These are phyloP conservation scores for Acestrorhynchus altus DNA, from an alignment of 2,797 vertebrate species.

Conservation along the genomic window DNA sequence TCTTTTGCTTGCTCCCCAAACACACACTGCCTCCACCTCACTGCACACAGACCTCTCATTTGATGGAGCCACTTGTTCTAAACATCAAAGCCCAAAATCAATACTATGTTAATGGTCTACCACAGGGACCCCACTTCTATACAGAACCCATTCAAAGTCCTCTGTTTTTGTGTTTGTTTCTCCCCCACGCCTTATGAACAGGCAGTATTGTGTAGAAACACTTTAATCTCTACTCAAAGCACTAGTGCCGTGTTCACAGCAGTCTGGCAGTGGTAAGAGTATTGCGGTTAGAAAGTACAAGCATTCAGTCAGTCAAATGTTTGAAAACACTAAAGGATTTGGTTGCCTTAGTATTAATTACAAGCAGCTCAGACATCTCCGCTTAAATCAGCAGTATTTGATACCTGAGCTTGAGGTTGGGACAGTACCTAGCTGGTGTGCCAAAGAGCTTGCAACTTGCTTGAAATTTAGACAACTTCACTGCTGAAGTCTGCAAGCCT, in stretches of 20 bases:
- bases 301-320: conserved; percentile 13
- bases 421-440: not conserved
- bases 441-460: not conserved
- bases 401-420: conserved; percentile 8
- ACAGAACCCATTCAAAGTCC: conserved; percentile 31
- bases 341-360: not conserved
- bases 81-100: conserved; percentile 51
- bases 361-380: conserved; percentile 6
- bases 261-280: conserved; percentile 1
- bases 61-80: conserved; percentile 27
- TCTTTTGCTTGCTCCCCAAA: not conserved
- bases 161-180: not conserved
- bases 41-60: conserved; percentile 10
- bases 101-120: conserved; percentile 54
- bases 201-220: conserved; percentile 12
- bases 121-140: conserved; percentile 22
- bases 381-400: conserved; percentile 13
- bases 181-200: not conserved
- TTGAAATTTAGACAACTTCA: not conserved
- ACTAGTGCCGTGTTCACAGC: conserved; percentile 1
- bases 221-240: conserved; percentile 20
- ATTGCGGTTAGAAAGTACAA: not conserved
- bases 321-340: conserved; percentile 23
- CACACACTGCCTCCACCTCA: not conserved
- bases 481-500: not conserved